Evolutionary conservation across 2,888 invertebrate genomes (phyloP).

Genomic region (Atrina japonica): DNA sequence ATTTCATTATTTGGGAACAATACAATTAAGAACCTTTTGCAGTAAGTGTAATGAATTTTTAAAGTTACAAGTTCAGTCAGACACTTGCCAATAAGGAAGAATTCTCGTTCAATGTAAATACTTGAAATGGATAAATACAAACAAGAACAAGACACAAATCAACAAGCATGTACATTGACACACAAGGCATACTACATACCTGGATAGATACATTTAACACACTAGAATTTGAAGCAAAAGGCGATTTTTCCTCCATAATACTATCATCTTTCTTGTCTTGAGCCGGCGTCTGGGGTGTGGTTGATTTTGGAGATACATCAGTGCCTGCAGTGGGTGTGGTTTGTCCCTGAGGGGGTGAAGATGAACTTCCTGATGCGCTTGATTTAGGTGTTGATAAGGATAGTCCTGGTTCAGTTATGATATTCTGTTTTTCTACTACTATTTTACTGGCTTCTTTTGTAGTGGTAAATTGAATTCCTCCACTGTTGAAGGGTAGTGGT

Average conservation of each 20-base stretch:
- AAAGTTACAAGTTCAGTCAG: neutral
- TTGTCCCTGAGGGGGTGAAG: slow-evolving; percentile 41
- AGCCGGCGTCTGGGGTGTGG: neutral
- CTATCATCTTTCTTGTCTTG: slow-evolving; percentile 5
- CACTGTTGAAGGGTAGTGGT: slow-evolving; percentile 67
- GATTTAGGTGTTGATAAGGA: slow-evolving; percentile 60
- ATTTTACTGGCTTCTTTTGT: slow-evolving; percentile 91
- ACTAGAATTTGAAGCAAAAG: neutral
- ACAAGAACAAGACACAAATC: no score
- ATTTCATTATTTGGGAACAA: no score
- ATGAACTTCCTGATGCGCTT: slow-evolving; percentile 42
- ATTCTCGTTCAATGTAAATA: neutral
- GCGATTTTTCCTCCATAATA: neutral
- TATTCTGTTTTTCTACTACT: slow-evolving; percentile 87
- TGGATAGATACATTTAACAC: slow-evolving; percentile 27
- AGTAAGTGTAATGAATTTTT: no score
- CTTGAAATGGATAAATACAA: no score
- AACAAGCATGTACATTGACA: no score
- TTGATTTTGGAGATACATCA: slow-evolving; percentile 5
- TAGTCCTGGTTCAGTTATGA: slow-evolving; percentile 65
- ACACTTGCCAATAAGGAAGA: neutral
- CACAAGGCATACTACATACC: slow-evolving; percentile 12
- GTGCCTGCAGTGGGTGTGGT: slow-evolving; percentile 19
- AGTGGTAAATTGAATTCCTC: slow-evolving; percentile 85
- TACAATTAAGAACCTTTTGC: no score